Evolutionary conservation across 2,797 vertebrate species (phyloP).

Genomic region (Heliangelus exortis): DNA sequence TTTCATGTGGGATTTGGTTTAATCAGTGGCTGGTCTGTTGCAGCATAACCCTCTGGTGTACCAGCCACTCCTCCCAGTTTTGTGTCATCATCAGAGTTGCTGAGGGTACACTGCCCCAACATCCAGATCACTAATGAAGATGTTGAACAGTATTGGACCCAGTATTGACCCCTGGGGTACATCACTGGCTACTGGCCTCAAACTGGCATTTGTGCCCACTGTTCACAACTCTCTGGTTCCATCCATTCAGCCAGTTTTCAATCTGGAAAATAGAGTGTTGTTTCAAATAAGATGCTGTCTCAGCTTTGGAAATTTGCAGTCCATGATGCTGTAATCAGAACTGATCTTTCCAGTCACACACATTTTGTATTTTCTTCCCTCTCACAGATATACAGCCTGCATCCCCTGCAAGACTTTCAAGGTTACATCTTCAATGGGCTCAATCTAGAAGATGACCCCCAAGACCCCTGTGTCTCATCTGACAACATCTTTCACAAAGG

Average conservation of each 20-base stretch:
- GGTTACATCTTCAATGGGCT: conserved; percentile 68
- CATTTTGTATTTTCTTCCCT: background rate
- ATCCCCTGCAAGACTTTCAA: conserved; percentile 62
- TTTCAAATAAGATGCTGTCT: background rate
- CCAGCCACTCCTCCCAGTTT: background rate
- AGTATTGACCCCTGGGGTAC: background rate
- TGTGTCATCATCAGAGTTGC: background rate
- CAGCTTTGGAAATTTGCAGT: background rate
- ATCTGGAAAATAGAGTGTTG: background rate
- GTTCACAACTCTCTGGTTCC: background rate
- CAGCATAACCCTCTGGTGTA: background rate
- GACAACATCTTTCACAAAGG: conserved; percentile 77
- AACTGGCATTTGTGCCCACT: background rate
- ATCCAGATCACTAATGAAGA: background rate
- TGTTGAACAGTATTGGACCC: background rate
- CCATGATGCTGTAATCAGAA: rapidly evolving
- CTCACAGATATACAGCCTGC: conserved; percentile 70
- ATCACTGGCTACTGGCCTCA: background rate
- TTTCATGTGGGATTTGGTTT: background rate
- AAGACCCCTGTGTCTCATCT: conserved; percentile 72
- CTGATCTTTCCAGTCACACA: background rate
- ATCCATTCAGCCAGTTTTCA: background rate
- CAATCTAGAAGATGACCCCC: conserved; percentile 69
- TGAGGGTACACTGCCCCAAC: background rate
- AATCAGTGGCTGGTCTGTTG: background rate